Percentiles rank a stretch among this genome's conserved stretches.
These are phyloP conservation scores for Adrianichthys oophorus DNA, from an alignment of 2,797 vertebrate species.

Conservation along the genomic window DNA sequence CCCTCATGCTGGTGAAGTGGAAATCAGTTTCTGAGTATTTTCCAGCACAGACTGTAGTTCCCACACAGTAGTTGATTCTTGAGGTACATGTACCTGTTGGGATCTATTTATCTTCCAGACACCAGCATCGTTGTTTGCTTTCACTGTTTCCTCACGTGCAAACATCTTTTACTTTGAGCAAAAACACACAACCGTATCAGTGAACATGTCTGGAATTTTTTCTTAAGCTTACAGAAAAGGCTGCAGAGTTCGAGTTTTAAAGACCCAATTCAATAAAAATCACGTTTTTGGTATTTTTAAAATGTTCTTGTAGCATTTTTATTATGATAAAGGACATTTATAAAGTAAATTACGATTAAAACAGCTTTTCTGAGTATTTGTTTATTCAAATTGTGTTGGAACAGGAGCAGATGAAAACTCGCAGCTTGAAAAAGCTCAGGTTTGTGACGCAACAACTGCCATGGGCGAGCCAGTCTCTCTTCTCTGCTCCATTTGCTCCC, in stretches of 20 bases:
- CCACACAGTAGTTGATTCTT: conserved; percentile 2
- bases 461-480: too few relatives aligned
- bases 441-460: too few relatives aligned
- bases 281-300: not conserved
- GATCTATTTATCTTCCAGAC: conserved; percentile 4
- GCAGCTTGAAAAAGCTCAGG: too few relatives aligned
- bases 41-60: not conserved
- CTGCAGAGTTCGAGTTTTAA: not conserved
- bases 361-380: too few relatives aligned
- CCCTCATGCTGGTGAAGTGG: conserved; percentile 2
- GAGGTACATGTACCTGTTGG: conserved; percentile 1
- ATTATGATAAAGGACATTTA: not conserved
- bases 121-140: not conserved
- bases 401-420: too few relatives aligned
- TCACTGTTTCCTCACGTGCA: conserved; percentile 4
- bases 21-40: conserved; percentile 21
- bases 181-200: not conserved
- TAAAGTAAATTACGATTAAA: too few relatives aligned
- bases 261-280: too few relatives aligned
- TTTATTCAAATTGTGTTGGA: too few relatives aligned
- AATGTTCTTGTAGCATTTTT: not conserved
- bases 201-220: not conserved
- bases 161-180: conserved; percentile 4
- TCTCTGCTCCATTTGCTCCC: too few relatives aligned
- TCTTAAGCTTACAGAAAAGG: not conserved